A percentile compares a stretch with the other conserved stretches of the same genome.
phyloP scores from a whole-genome alignment of 2,888 invertebrate genomes.

The Ptilodon capucinus region DNA sequence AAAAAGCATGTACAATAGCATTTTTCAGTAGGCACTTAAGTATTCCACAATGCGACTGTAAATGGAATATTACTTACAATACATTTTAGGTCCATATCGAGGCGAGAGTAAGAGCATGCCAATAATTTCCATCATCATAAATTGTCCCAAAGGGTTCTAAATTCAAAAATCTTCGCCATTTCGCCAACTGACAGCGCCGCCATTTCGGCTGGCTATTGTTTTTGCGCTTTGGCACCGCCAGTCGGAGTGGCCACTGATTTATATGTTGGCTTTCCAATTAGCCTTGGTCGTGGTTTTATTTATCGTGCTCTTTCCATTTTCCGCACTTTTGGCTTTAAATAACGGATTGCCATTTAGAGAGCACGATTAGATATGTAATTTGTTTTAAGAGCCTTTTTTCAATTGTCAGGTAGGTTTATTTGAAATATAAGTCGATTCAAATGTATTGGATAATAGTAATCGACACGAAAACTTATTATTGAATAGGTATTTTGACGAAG shows the following conservation, averaged over 20 bases:
- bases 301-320: constrained; percentile 72
- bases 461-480: too few relatives aligned
- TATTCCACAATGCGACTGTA: too few relatives aligned
- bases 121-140: not conserved
- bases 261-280: constrained; percentile 76
- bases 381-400: not conserved
- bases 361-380: constrained; percentile 14
- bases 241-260: constrained; percentile 66
- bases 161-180: constrained; percentile 17
- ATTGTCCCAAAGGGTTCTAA: constrained; percentile 10
- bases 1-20: too few relatives aligned
- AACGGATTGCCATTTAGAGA: constrained; percentile 15
- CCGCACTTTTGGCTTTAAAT: constrained; percentile 59
- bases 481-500: too few relatives aligned
- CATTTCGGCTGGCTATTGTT: constrained; percentile 42
- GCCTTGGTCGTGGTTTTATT: constrained; percentile 71
- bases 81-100: too few relatives aligned
- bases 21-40: too few relatives aligned
- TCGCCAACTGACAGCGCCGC: constrained; percentile 43
- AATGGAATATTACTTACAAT: too few relatives aligned
- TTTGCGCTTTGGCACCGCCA: constrained; percentile 50
- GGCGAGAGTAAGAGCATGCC: too few relatives aligned
- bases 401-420: too few relatives aligned
- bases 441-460: too few relatives aligned
- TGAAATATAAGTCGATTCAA: too few relatives aligned